Evolutionary conservation across 2,113 vertebrate species (phyloP), one percentile per base, ranked within the genome.

Genomic region (Telmatochromis sp.): DNA sequence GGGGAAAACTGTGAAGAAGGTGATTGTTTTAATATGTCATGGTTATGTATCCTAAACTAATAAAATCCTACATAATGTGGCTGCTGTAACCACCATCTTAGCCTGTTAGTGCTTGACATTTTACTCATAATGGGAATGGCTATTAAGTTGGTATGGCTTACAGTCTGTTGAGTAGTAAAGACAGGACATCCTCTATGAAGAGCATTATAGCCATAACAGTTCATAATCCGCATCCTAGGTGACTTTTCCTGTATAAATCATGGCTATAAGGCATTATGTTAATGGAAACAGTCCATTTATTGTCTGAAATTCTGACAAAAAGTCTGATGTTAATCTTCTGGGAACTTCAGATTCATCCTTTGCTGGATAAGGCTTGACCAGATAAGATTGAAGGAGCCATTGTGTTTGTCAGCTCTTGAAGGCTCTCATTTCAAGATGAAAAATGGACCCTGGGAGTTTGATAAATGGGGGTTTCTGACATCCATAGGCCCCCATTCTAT

Each of bases 1-100:
- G 99, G 99, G 7, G 98, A 99, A 91, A 99, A 97, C 97, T 99
- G 99, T 2, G 98, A 99, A 94, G 98, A 99, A 98, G 98, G 99
- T 99, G 80, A 90, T 58, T 87, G 35, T 86, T 87, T 83, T 83
- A 13, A 84, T 80, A 80, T 73, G 54, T 84, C 60, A 49, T 31
- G 23, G 2, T 82, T 80, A 80, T 79, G 53, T 83, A 4, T 82
- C 60, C 70, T 84, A 19, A 55, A 83, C 6, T 9, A 73, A 37
- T 84, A 54, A 81, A 82, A 63, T 49, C 33, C 17, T 17, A 13
- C 78, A 49, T 85, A 51, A 78, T 80, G 70, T 82, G 42, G 58
- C 35, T 89, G 65, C 84, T 51, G 3, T 82, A 33, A 63, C 42
- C 35, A 4, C 47, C 57, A 13, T 51, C 5, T 68, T 40, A 47